These are phyloP conservation scores for Micromussa lordhowensis DNA, from an alignment of 92 coral and sea anemone species.

Conservation along the genomic window DNA sequence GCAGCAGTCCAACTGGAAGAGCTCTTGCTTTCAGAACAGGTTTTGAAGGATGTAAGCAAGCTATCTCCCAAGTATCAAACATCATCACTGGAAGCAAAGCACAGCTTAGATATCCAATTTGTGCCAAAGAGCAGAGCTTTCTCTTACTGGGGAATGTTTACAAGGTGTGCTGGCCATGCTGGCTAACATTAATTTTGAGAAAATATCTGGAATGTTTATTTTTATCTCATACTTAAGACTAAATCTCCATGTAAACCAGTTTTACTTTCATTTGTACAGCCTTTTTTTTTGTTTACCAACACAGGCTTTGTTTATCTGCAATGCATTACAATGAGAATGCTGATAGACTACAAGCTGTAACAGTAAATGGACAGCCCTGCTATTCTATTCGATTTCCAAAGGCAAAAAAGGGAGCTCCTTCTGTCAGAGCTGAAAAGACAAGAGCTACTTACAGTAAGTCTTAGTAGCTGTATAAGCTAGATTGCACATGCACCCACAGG, in stretches of 20 bases:
- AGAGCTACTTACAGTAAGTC: too few species aligned
- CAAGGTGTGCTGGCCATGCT: constrained; percentile 32
- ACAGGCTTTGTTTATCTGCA: constrained; percentile 66
- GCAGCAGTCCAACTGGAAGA: too few species aligned
- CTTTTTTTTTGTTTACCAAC: too few species aligned
- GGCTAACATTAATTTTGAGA: background rate
- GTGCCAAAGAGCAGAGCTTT: constrained; percentile 59
- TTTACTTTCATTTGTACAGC: background rate
- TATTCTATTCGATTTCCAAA: too few species aligned
- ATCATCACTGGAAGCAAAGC: constrained; percentile 55
- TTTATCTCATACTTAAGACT: background rate
- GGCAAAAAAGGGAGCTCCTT: too few species aligned
- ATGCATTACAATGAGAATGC: constrained; percentile 65
- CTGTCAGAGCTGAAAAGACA: too few species aligned
- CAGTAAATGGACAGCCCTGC: too few species aligned
- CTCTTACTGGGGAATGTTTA: constrained; percentile 69
- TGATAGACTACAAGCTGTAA: constrained; percentile 73
- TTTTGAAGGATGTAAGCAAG: constrained; percentile 50
- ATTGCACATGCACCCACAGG: too few species aligned
- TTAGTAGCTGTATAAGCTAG: too few species aligned
- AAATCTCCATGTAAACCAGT: background rate
- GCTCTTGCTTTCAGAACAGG: constrained; percentile 11
- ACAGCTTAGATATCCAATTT: constrained; percentile 60
- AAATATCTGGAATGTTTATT: background rate
- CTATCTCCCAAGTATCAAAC: constrained; percentile 67